Percentiles rank a stretch among this genome's conserved stretches.
These are phyloP conservation scores for Camelus bactrianus DNA, from an alignment of 2,113 vertebrate species.

Conservation along the genomic window DNA sequence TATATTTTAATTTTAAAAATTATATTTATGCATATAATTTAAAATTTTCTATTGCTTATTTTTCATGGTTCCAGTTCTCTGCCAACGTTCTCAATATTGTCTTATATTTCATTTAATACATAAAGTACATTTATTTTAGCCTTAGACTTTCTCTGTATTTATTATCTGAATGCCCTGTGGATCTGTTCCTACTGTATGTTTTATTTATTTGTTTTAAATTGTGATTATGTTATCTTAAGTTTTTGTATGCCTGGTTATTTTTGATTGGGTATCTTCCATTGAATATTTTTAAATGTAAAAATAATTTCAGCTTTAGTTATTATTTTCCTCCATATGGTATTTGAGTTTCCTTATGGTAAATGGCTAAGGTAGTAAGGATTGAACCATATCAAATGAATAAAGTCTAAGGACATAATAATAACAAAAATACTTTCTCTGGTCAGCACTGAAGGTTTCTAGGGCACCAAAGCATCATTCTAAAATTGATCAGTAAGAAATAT, in stretches of 20 bases:
- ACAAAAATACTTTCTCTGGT: neutral
- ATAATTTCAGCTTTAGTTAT: neutral
- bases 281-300: neutral
- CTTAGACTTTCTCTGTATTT: neutral
- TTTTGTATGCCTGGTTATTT: neutral
- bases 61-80: neutral
- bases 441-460: rapidly evolving
- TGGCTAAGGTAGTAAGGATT: neutral
- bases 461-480: neutral
- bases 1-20: neutral
- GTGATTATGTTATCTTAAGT: neutral
- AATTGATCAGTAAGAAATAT: neutral
- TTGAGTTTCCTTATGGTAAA: neutral
- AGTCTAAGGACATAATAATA: neutral
- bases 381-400: neutral
- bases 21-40: neutral
- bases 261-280: neutral
- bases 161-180: neutral
- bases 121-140: neutral
- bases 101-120: neutral
- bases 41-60: neutral
- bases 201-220: constrained; percentile 49
- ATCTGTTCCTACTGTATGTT: neutral
- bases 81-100: neutral
- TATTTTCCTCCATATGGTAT: neutral